Conservation (phyloP, 2,888 invertebrate species). For the Diarsia rubi region DNA sequence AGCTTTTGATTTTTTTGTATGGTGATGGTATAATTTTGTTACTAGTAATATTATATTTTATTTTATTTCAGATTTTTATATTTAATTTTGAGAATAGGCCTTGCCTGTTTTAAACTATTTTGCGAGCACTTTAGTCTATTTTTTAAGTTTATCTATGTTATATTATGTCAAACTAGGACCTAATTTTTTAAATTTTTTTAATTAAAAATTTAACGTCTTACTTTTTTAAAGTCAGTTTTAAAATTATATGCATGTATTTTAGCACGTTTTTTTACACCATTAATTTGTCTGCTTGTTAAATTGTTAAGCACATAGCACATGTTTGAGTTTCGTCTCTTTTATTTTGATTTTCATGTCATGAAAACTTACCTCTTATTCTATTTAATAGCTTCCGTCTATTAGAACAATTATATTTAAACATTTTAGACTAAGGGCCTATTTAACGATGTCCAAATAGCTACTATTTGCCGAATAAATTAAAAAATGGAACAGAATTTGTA, state of each 20-base stretch:
- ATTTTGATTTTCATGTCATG: background rate
- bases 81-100: background rate
- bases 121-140: conserved; percentile 5
- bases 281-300: conserved; percentile 40
- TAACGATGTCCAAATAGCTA: too few relatives aligned
- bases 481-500: too few relatives aligned
- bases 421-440: background rate
- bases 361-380: background rate
- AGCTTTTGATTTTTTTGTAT: conserved; percentile 54
- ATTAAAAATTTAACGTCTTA: too few relatives aligned
- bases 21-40: conserved; percentile 60
- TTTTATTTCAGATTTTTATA: background rate
- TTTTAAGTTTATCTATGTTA: conserved; percentile 3
- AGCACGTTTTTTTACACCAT: conserved; percentile 31
- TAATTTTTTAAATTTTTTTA: too few relatives aligned
- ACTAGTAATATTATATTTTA: conserved; percentile 17
- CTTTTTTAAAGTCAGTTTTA: background rate
- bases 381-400: background rate
- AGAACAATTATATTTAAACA: background rate
- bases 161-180: background rate
- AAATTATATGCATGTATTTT: background rate
- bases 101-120: background rate
- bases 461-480: too few relatives aligned
- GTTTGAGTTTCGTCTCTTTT: conserved; percentile 6
- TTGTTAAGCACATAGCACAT: conserved; percentile 42